A percentile compares a stretch with the other conserved stretches of the same genome.
phyloP scores from a whole-genome alignment of 2,113 vertebrate species.

The Odontesthes bonariensis region DNA sequence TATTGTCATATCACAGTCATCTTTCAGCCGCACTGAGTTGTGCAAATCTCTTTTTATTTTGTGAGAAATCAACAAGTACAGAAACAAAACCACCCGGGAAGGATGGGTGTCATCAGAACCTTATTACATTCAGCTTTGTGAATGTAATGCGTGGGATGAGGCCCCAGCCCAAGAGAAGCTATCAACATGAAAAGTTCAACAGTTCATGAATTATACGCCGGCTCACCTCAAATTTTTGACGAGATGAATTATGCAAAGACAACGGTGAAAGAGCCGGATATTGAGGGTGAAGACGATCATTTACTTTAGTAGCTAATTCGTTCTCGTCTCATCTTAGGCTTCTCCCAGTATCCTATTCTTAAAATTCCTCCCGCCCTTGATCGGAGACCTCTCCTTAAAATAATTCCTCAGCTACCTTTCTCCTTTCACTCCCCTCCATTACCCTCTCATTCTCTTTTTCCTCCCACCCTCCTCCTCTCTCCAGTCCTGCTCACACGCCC shows the following conservation, averaged over 20 bases:
- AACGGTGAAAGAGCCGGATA: conserved; percentile 69
- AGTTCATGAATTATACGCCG: conserved; percentile 67
- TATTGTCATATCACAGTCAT: neutral
- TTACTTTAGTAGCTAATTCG: conserved; percentile 70
- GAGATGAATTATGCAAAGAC: conserved; percentile 78
- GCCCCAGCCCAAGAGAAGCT: conserved; percentile 20
- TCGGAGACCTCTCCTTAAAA: conserved; percentile 67
- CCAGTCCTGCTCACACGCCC: conserved; percentile 65
- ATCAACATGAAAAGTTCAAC: conserved; percentile 59
- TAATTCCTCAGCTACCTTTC: conserved; percentile 68
- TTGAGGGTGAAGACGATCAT: conserved; percentile 75
- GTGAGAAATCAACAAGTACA: conserved; percentile 11
- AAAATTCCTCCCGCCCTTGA: conserved; percentile 51
- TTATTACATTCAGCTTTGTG: conserved; percentile 1
- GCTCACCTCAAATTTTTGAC: conserved; percentile 62
- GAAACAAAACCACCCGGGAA: neutral
- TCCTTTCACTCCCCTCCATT: conserved; percentile 37
- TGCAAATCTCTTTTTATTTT: neutral
- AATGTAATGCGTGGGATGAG: conserved; percentile 34
- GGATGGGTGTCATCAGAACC: neutral
- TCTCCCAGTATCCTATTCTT: conserved; percentile 53
- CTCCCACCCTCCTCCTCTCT: conserved; percentile 43
- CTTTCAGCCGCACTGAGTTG: neutral
- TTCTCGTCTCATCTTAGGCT: conserved; percentile 64
- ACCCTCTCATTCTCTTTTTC: conserved; percentile 28